Conservation (phyloP, 2,888 invertebrate species). For the Drosophila sordidapex region DNA sequence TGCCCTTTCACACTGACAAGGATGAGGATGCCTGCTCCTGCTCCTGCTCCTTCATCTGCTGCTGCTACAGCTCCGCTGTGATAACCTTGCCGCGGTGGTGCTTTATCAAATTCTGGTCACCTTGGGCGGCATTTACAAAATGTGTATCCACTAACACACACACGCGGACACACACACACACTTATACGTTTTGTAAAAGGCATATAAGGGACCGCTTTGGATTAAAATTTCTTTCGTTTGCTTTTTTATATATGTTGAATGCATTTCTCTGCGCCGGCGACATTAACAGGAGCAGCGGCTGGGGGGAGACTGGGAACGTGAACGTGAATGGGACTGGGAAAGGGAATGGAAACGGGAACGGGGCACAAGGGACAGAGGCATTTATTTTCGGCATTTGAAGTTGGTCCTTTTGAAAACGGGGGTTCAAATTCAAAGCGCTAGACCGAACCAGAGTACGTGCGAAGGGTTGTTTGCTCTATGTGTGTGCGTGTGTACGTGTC, state of each 20-base stretch:
- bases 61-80: constrained; percentile 33
- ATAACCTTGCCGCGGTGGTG: constrained; percentile 74
- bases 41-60: background rate
- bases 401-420: constrained; percentile 79
- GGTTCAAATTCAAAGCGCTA: constrained; percentile 79
- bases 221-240: constrained; percentile 73
- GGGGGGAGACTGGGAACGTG: constrained; percentile 11
- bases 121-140: constrained; percentile 76
- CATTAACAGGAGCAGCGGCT: constrained; percentile 4
- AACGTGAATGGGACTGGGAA: background rate
- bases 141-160: constrained; percentile 63
- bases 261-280: constrained; percentile 69
- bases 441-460: constrained; percentile 71
- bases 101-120: constrained; percentile 76
- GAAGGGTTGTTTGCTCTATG: constrained; percentile 70
- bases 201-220: constrained; percentile 68
- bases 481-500: constrained; percentile 18
- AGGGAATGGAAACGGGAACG: constrained; percentile 29
- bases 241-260: constrained; percentile 57
- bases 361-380: constrained; percentile 65
- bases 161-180: constrained; percentile 8
- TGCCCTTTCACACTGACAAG: constrained; percentile 47
- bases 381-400: constrained; percentile 81
- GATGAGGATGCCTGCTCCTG: constrained; percentile 24
- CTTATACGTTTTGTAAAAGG: constrained; percentile 27